phyloP scores from a whole-genome alignment of 2,113 vertebrate species.

The Hystrix cristata region DNA sequence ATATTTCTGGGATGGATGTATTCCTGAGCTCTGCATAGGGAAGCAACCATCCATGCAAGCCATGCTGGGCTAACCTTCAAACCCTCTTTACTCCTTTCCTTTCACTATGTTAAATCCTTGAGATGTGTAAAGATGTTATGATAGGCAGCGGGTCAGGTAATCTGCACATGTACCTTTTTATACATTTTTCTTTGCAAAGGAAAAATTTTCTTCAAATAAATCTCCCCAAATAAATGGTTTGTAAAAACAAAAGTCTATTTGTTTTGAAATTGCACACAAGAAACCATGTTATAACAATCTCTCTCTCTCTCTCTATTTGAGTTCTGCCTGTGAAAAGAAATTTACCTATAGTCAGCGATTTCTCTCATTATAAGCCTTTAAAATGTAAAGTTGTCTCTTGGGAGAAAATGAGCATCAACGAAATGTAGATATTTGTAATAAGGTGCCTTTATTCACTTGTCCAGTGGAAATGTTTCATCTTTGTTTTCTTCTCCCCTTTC shows the following conservation, averaged over 20 bases:
- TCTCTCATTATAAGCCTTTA: conserved; percentile 83
- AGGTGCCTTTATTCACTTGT: conserved; percentile 35
- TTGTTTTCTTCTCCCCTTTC: conserved; percentile 9
- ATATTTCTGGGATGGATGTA: conserved; percentile 55
- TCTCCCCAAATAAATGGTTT: conserved; percentile 78
- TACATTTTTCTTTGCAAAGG: conserved; percentile 81
- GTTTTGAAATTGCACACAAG: conserved; percentile 84
- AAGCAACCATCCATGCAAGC: conserved; percentile 70
- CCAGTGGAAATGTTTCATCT: conserved; percentile 2
- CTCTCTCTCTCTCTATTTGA: conserved; percentile 57
- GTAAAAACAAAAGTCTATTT: conserved; percentile 84
- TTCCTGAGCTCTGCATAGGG: conserved; percentile 44
- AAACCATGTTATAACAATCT: conserved; percentile 76
- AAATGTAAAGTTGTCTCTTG: conserved; percentile 81
- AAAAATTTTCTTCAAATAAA: conserved; percentile 85
- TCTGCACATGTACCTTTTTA: conserved; percentile 83
- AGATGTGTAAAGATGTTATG: conserved; percentile 75
- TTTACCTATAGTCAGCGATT: conserved; percentile 79
- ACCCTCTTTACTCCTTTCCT: conserved; percentile 56
- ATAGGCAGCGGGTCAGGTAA: conserved; percentile 81
- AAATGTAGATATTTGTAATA: conserved; percentile 26
- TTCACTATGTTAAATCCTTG: conserved; percentile 73
- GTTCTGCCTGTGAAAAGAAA: conserved; percentile 82
- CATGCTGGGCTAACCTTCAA: neutral
- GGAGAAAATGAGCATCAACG: conserved; percentile 79